A percentile compares a stretch with the other conserved stretches of the same genome.
phyloP scores from a whole-genome alignment of 2,113 vertebrate genomes.

The Balaeniceps rex region DNA sequence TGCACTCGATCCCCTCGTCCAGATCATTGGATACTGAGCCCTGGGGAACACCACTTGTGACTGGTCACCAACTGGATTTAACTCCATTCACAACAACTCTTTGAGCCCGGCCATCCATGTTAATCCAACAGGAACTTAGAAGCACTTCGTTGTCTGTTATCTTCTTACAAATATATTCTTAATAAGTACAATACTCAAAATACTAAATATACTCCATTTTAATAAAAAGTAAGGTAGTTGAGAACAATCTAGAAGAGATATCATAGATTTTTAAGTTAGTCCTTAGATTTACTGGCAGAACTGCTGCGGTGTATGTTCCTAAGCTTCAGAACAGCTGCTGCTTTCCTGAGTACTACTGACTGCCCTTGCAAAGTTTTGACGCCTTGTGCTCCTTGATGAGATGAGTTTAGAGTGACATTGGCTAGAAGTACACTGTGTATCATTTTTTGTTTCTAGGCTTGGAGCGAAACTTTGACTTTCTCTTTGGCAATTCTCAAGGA shows the following conservation, averaged over 20 bases:
- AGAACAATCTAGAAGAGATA: not conserved
- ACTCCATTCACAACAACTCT: not conserved
- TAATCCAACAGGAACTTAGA: not conserved
- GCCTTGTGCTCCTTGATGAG: not conserved
- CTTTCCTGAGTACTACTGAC: not conserved
- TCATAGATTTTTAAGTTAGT: not conserved
- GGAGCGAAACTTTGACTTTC: not conserved
- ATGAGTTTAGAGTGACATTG: not conserved
- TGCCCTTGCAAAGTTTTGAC: not conserved
- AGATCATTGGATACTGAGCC: too few relatives aligned
- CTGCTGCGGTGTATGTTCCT: not conserved
- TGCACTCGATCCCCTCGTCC: accelerated
- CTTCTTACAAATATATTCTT: not conserved
- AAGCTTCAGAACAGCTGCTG: not conserved
- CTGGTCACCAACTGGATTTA: not conserved
- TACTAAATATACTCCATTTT: not conserved
- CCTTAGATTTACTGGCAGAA: not conserved
- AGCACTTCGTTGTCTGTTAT: not conserved
- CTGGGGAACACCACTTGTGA: too few relatives aligned
- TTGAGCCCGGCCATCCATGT: not conserved
- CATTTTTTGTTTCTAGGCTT: not conserved
- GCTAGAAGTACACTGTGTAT: not conserved
- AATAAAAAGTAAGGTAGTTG: not conserved
- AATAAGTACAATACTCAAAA: not conserved
- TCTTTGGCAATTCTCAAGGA: not conserved